Conservation (phyloP, 2,888 invertebrate species). For the Caenorhabditis zanzibari region DNA sequence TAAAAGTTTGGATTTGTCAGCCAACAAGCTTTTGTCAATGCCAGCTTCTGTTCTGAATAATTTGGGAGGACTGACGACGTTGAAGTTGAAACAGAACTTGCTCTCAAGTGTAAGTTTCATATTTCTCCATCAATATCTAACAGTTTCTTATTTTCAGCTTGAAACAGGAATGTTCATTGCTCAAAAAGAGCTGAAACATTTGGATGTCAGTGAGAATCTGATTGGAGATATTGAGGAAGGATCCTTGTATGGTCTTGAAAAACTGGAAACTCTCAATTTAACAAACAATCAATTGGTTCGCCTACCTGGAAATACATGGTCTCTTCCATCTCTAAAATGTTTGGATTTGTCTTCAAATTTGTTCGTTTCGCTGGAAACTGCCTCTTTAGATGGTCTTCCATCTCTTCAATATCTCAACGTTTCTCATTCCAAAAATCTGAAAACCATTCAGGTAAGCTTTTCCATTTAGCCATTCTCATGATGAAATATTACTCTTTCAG, state of each 20-base stretch:
- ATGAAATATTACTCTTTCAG: conserved; percentile 39
- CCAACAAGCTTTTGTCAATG: conserved; percentile 70
- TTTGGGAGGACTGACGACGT: conserved; percentile 46
- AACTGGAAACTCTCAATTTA: conserved; percentile 65
- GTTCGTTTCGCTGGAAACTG: conserved; percentile 72
- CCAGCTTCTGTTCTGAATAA: conserved; percentile 66
- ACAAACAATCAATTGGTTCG: conserved; percentile 70
- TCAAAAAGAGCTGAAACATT: conserved; percentile 60
- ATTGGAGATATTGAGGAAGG: conserved; percentile 74
- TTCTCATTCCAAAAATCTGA: conserved; percentile 67
- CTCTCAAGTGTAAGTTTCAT: conserved; percentile 66
- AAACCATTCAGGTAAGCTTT: conserved; percentile 67
- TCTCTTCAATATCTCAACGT: conserved; percentile 68
- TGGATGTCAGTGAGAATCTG: conserved; percentile 71
- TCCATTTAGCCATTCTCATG: not conserved
- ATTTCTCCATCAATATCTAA: not conserved
- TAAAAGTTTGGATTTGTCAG: conserved; percentile 62
- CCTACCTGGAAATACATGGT: conserved; percentile 73
- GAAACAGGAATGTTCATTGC: conserved; percentile 73
- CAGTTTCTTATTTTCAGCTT: conserved; percentile 57
- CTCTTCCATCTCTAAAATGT: conserved; percentile 61
- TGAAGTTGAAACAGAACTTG: conserved; percentile 65
- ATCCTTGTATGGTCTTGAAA: conserved; percentile 68
- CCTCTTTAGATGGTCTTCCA: conserved; percentile 72
- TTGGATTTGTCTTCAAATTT: conserved; percentile 70